Base-by-base conservation (phyloP, 2,113 vertebrate species). In the Anhinga anhinga region DNA sequence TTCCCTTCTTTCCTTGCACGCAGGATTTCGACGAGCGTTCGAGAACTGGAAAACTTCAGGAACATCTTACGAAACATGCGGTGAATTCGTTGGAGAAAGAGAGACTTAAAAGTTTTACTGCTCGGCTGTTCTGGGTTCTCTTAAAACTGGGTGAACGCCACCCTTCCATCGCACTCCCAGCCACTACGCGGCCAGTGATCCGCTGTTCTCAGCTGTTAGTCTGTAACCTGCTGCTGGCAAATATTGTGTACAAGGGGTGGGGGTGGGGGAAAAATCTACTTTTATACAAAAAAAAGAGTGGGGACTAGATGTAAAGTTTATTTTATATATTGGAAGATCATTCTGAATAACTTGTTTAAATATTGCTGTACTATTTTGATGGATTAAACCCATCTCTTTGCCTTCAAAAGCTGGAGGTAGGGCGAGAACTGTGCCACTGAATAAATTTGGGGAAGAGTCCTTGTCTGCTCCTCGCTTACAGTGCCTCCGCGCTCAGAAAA, bases 11-110 rank as follows among this genome's bases (percentile, higher is more conserved):
- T 59, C 82, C 94, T 97, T n/a, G 79, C 20, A 85, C 92, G 3
- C 98, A 99, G 99, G 97, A 98, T 99, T 96, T 99, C 99, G 67
- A 99, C 99, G 5, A 99, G 99, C 12, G 79, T 99, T 86, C 97
- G 97, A 96, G 99, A 99, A 96, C 95, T 99, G 97, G 97, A 99
- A 93, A 99, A 98, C 97, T 99, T 99, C 82, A 98, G 98, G 70
- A 96, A 93, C 16, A 96, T 99, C 86, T 97, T 99, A 26, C 65
- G 97, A 26, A 97, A 98, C 67, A 86, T 98, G 86, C 73, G 83
- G 23, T 99, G 96, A 97, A 71, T 9, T 45, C 12, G 7, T 0
- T 10, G n/a, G 21, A 53, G 38, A 45, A 26, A 52, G 56, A 90
- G 53, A 72, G 27, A 94, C 50, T 59, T 38, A 2, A 15, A 15